These are phyloP conservation scores for Pocillopora verrucosa DNA, from an alignment of 64 coral and sea anemone species.

Conservation along the genomic window DNA sequence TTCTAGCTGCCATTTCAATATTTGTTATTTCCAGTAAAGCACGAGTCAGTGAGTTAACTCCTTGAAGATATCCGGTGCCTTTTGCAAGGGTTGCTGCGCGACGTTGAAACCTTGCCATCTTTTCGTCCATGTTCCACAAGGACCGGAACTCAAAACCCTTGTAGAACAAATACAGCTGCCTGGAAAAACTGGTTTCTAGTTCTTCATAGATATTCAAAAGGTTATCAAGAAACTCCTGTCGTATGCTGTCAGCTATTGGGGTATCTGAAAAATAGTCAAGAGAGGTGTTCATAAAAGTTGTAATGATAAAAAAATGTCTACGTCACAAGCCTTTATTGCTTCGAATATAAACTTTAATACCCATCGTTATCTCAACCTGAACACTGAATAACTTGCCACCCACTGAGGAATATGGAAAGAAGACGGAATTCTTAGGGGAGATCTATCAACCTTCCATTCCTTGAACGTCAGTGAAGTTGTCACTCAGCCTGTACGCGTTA, in stretches of 20 bases:
- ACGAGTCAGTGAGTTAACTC: not conserved
- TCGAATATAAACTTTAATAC: no score
- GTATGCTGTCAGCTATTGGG: conserved; percentile 1
- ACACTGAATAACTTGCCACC: no score
- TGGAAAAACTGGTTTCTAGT: not conserved
- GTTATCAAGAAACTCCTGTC: not conserved
- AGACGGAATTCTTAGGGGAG: no score
- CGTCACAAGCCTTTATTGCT: no score
- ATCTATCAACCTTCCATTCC: no score
- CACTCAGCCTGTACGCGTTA: no score
- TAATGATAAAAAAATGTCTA: no score
- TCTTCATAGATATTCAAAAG: not conserved
- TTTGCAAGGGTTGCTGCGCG: not conserved
- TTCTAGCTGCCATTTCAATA: not conserved
- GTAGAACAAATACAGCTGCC: not conserved
- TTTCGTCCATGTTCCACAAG: not conserved
- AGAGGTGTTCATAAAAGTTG: no score
- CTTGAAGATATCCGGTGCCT: not conserved
- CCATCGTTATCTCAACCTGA: no score
- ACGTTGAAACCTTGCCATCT: not conserved
- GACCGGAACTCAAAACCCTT: not conserved
- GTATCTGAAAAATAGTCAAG: not conserved
- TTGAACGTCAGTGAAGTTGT: no score
- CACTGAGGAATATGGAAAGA: no score
- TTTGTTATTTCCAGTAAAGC: not conserved